A percentile compares a stretch with the other conserved stretches of the same genome.
Evolutionary conservation across 2,113 vertebrate species (phyloP).

Genomic region (Sporophila hypoxantha): DNA sequence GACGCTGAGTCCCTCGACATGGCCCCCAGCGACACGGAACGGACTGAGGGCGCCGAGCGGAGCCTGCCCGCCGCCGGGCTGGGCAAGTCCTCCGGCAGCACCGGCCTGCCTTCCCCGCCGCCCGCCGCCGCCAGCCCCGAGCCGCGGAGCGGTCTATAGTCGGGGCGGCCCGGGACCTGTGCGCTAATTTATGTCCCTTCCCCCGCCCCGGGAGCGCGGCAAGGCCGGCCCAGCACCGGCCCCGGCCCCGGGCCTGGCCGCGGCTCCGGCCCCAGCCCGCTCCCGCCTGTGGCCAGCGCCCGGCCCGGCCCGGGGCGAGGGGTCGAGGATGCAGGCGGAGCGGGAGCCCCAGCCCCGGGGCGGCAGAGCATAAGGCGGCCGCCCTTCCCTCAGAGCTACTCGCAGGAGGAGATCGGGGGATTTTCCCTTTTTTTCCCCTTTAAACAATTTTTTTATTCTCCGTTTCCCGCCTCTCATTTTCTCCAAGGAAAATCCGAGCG

Average conservation of each 20-base stretch:
- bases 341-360: not conserved
- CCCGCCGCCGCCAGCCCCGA: conserved; percentile 24
- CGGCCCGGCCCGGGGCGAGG: too few relatives aligned
- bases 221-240: not conserved
- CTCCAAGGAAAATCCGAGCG: not conserved
- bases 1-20: conserved; percentile 87
- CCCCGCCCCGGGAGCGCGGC: not conserved
- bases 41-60: conserved; percentile 77
- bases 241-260: too few relatives aligned
- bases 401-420: not conserved
- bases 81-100: conserved; percentile 71
- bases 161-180: not conserved
- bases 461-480: not conserved
- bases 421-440: not conserved
- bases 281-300: not conserved
- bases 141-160: conserved; percentile 45
- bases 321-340: not conserved
- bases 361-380: not conserved
- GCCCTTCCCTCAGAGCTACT: not conserved
- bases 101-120: not conserved
- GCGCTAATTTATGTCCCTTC: conserved; percentile 12
- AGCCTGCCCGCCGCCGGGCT: conserved; percentile 65
- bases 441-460: not conserved
- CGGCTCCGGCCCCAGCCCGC: too few relatives aligned
- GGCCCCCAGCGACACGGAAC: conserved; percentile 77